These are phyloP conservation scores for Bovichtus diacanthus DNA, from an alignment of 2,797 vertebrate species.

Conservation along the genomic window DNA sequence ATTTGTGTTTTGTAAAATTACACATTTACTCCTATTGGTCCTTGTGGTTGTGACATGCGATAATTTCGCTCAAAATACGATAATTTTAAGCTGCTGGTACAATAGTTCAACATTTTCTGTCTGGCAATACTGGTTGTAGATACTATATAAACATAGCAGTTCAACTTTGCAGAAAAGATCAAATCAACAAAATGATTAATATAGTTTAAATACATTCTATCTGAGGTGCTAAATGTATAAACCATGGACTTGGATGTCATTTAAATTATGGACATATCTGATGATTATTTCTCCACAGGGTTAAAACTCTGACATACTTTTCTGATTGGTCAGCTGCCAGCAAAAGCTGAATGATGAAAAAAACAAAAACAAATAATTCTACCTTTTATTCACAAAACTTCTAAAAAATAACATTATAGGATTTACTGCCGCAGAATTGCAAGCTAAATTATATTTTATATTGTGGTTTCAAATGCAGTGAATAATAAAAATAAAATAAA, in stretches of 20 bases:
- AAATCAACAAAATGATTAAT: not conserved
- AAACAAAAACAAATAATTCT: not conserved
- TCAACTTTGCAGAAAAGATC: no score
- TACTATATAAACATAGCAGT: not conserved
- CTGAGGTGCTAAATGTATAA: not conserved
- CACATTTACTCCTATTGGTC: no score
- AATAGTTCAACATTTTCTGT: no score
- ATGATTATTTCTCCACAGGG: not conserved
- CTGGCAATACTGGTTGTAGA: not conserved
- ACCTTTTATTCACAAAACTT: not conserved
- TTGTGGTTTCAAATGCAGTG: not conserved
- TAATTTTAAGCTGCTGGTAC: no score
- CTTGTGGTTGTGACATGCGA: no score
- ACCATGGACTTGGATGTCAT: not conserved
- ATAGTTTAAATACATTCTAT: not conserved
- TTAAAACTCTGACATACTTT: not conserved
- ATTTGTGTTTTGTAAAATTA: no score
- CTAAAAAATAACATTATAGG: not conserved
- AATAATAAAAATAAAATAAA: no score
- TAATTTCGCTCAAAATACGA: no score
- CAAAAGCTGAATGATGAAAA: not conserved
- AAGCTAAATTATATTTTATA: not conserved
- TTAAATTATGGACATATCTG: not conserved
- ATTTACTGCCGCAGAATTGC: not conserved
- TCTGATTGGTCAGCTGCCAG: not conserved